These are phyloP conservation scores for Saturnia pavonia DNA, from an alignment of 2,888 invertebrate species.

Conservation along the genomic window DNA sequence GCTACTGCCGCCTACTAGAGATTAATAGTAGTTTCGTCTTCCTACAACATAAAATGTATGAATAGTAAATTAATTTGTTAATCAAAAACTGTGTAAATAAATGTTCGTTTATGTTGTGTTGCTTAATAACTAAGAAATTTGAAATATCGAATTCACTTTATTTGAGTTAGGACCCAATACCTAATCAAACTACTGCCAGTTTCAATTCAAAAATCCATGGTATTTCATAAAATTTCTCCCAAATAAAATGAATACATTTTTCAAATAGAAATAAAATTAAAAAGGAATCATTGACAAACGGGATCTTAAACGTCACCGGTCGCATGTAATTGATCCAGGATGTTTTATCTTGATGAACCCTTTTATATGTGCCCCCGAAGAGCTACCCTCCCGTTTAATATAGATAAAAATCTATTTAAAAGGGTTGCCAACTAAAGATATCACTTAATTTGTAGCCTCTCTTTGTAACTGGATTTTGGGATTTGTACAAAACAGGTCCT, in stretches of 20 bases:
- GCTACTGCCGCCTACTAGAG: no score
- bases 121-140: no score
- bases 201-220: not conserved
- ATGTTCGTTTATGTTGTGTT: no score
- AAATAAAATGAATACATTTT: slow-evolving; percentile 40
- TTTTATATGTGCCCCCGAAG: slow-evolving; percentile 73
- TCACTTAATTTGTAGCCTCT: slow-evolving; percentile 79
- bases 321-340: slow-evolving; percentile 79
- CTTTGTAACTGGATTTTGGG: slow-evolving; percentile 73
- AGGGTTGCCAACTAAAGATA: slow-evolving; percentile 81
- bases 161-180: no score
- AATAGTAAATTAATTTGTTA: no score
- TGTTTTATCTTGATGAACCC: slow-evolving; percentile 78
- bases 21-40: no score
- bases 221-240: slow-evolving; percentile 11
- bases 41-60: no score
- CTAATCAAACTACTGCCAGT: no score
- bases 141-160: no score
- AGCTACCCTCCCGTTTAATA: slow-evolving; percentile 72
- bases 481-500: slow-evolving; percentile 61
- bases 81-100: no score
- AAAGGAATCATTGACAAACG: slow-evolving; percentile 59
- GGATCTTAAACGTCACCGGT: slow-evolving; percentile 70
- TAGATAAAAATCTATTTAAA: slow-evolving; percentile 76
- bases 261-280: slow-evolving; percentile 45